Base-by-base conservation (phyloP, 2,888 invertebrate species). In the Eumerus sabulonum region DNA sequence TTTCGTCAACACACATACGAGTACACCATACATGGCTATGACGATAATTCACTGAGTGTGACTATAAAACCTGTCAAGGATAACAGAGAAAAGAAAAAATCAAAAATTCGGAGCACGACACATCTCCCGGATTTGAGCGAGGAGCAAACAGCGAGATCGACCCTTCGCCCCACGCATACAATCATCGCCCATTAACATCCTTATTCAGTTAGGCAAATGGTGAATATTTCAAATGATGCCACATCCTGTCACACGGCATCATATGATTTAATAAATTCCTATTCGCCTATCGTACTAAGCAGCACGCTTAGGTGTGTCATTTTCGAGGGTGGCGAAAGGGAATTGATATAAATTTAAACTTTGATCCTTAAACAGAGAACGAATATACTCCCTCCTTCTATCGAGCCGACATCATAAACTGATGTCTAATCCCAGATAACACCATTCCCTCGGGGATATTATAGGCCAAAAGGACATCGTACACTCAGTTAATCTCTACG, bases 211-310 rank as follows among this genome's bases (percentile, higher is more conserved):
- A 72, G n/a, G 56, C 57, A 53, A 62, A 56, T 63, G 62, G 56
- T 54, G 54, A 51, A 17, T 27, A 19, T 50, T 27, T 27, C 27
- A 7, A 2, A 27, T 27, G 27, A 27, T 27, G 27, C 7, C 27
- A 27, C 27, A 27, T 27, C 27, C 11, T 51, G 54, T 67, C 66
- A 60, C 18, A 56, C 50, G 54, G 38, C 60, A 17, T 66, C 59
- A 62, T 62, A 51, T 71, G 71, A 72, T 72, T 76, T 76, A 76
- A 76, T 76, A 76, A 76, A 76, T 71, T 76, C 71, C 64, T 56
- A 54, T 71, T 76, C 71, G 53, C 66, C 76, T 45, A 66, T 76
- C 56, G 72, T 66, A 45, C 72, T 53, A 73, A 72, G 50, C 62
- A 72, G 72, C 76, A 77, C 40, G 19, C 54, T 13, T n/a, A 0